A percentile compares a stretch with the other conserved stretches of the same genome.
These are phyloP conservation scores for Chymomyza caudatula DNA, from an alignment of 2,888 invertebrate genomes.

Conservation along the genomic window DNA sequence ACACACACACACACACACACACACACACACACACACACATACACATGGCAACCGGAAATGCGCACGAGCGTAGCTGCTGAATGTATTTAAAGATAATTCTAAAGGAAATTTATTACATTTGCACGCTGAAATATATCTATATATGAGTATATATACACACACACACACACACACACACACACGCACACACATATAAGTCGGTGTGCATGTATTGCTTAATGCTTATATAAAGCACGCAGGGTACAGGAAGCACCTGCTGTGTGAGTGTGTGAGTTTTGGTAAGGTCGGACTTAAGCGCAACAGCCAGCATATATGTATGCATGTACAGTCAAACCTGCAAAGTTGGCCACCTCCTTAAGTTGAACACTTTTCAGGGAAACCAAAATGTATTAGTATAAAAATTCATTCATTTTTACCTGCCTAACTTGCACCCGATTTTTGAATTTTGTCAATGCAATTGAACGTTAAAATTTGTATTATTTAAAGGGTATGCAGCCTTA, in stretches of 20 bases:
- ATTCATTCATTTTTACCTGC: no score
- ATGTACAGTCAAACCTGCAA: no score
- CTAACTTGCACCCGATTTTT: no score
- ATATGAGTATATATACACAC: background rate
- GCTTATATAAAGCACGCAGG: constrained; percentile 47
- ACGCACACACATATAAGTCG: background rate
- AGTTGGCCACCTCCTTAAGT: no score
- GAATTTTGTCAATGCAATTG: no score
- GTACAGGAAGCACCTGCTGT: background rate
- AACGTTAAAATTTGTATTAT: no score
- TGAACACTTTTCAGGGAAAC: no score
- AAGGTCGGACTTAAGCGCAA: constrained; percentile 39
- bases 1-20: background rate
- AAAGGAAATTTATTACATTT: constrained; percentile 64
- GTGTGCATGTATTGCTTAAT: constrained; percentile 35
- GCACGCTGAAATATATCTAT: constrained; percentile 1
- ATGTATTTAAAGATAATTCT: constrained; percentile 55
- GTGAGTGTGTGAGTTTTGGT: background rate
- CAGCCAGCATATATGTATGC: constrained; percentile 38
- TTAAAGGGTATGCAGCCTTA: no score
- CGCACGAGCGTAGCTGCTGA: constrained; percentile 5
- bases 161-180: background rate
- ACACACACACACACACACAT: background rate
- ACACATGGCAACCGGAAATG: constrained; percentile 27
- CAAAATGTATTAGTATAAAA: no score